Conservation (phyloP, 1,140 invertebrate genomes). For the Aphelinus atriplicis region DNA sequence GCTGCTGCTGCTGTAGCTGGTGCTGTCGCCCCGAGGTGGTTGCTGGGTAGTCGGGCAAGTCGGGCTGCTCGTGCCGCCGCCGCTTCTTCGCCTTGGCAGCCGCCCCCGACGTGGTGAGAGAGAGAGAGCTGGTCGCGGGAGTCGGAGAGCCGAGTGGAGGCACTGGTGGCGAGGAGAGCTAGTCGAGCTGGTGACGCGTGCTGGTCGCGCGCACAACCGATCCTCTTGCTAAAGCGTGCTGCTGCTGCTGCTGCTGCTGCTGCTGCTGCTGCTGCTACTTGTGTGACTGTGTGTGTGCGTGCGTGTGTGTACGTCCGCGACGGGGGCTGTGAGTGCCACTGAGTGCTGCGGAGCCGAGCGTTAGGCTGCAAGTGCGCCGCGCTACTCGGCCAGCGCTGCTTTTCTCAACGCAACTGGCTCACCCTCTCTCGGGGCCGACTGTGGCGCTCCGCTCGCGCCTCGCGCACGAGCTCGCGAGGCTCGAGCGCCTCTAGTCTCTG, state of each 20-base stretch:
- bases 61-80: not conserved
- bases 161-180: not conserved
- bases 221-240: not conserved
- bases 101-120: not conserved
- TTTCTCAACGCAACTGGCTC: conserved; percentile 10
- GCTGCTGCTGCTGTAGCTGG: not conserved
- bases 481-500: conserved; percentile 14
- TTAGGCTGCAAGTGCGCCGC: conserved; percentile 50
- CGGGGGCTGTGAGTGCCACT: not conserved
- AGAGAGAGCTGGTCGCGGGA: not conserved
- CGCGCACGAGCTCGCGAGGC: conserved; percentile 49
- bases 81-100: not conserved
- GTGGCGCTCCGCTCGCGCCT: not conserved
- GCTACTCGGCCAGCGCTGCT: conserved; percentile 26
- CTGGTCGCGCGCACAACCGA: not conserved
- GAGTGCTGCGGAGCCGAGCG: conserved; percentile 26
- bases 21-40: not conserved
- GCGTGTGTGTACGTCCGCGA: not conserved
- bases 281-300: not conserved
- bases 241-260: not conserved
- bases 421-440: not conserved
- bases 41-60: not conserved
- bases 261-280: not conserved
- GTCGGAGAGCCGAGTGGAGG: not conserved
- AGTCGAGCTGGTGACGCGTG: not conserved